Conservation (phyloP, 2,888 invertebrate species). For the Tetanocera ferruginea region DNA sequence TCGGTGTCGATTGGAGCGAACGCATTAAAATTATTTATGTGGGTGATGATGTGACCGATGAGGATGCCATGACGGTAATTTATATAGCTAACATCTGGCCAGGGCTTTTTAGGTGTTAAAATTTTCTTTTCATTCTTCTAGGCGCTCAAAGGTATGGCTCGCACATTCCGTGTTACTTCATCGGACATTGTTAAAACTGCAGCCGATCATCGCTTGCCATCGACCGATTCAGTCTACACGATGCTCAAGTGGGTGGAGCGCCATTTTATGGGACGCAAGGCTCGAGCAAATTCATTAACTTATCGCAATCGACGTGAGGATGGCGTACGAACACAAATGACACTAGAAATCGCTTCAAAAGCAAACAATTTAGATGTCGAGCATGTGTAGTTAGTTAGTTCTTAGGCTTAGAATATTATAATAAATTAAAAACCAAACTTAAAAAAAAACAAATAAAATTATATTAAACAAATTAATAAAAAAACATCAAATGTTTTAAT, state of each 20-base stretch:
- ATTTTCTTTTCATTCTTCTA: slow-evolving; percentile 60
- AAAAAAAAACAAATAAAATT: not conserved
- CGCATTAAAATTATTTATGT: slow-evolving; percentile 90
- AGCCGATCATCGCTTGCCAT: slow-evolving; percentile 88
- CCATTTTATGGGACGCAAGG: slow-evolving; percentile 84
- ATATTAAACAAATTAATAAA: not conserved
- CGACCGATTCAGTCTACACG: slow-evolving; percentile 89
- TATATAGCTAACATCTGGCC: not conserved
- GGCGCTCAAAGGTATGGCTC: slow-evolving; percentile 94
- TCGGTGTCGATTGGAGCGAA: slow-evolving; percentile 93
- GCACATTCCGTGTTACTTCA: slow-evolving; percentile 89
- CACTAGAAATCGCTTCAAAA: slow-evolving; percentile 72
- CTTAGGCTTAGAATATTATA: not conserved
- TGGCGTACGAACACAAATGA: slow-evolving; percentile 84
- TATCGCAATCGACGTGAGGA: slow-evolving; percentile 77
- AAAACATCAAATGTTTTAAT: too few species aligned
- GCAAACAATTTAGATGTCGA: slow-evolving; percentile 62
- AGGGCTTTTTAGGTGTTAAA: not conserved
- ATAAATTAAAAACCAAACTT: not conserved
- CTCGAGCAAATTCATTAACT: slow-evolving; percentile 78
- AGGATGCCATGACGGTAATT: slow-evolving; percentile 88
- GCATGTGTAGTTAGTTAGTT: slow-evolving; percentile 51
- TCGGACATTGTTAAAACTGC: slow-evolving; percentile 88
- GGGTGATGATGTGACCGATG: slow-evolving; percentile 90
- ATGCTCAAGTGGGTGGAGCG: slow-evolving; percentile 92